Base-by-base conservation (phyloP, 2,888 invertebrate species). In the Eristalis intricaria region DNA sequence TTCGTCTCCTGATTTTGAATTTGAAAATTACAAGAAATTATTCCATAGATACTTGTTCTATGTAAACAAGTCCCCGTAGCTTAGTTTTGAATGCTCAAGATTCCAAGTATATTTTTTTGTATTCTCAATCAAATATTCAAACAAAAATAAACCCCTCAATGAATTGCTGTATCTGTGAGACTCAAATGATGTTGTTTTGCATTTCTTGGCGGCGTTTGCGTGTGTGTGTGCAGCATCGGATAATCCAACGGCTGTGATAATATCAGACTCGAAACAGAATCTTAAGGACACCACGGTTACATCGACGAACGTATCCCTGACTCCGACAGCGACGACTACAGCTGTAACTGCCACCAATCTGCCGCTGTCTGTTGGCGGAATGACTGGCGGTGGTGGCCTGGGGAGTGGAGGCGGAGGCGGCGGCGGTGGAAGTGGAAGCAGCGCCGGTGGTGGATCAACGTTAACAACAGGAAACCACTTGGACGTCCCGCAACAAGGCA, bases 381-480 rank as follows among this genome's bases (percentile, higher is more conserved):
- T 50, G 50, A 50, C 2, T 40, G 70, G 74, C 1, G 40, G n/a
- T 1, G 63, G 19, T 2, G 73, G 70, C 0, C 50, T 50, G 19
- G 19, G 50, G 19, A 43, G 40, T 0, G 85, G 81, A 0, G 89
- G 89, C 1, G 75, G 81, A 5, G 88, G 88, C 7, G 76, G 71
- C 2, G 74, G 77, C 10, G 43, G 63, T 8, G 69, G 68, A 3
- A 76, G 76, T 64, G 76, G 70, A 23, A 66, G 65, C 40, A 75
- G 78, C 56, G 50, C 29, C 32, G 83, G 90, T 29, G 90, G 90
- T 63, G 84, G 90, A 38, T 90, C 92, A 56, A 91, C 92, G 90
- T 92, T 94, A 77, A 93, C 94, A 29, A 95, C 95, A 23, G 96
- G 96, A 79, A 97, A 97, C 92, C 97, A 97, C 91, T 94, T 97